These are phyloP conservation scores for Chlorocebus sabaeus DNA, from an alignment of 2,113 vertebrate species.

Conservation along the genomic window DNA sequence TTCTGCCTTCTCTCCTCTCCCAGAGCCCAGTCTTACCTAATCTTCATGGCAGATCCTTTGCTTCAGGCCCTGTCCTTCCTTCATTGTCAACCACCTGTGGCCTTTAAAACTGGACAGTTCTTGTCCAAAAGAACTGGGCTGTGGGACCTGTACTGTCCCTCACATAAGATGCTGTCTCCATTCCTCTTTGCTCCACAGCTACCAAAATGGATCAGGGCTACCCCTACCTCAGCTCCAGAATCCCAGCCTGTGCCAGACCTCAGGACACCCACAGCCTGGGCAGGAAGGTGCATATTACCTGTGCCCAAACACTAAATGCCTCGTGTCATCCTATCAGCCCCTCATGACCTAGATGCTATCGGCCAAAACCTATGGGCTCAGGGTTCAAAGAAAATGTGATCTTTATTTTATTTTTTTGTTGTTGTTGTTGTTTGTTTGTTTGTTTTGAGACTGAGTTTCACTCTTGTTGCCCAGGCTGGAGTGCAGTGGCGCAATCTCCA, in stretches of 20 bases:
- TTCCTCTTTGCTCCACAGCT: not conserved
- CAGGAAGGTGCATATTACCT: not conserved
- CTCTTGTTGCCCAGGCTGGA: too few relatives aligned
- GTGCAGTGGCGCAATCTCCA: too few relatives aligned
- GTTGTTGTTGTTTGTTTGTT: too few relatives aligned
- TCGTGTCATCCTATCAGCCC: not conserved
- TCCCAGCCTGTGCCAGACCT: not conserved
- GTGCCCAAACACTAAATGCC: not conserved
- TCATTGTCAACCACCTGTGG: not conserved
- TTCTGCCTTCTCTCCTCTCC: not conserved
- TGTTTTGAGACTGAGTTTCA: too few relatives aligned
- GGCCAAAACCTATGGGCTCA: not conserved
- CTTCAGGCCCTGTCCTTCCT: not conserved
- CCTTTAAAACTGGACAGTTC: not conserved
- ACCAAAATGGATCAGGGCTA: not conserved
- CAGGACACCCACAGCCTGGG: not conserved
- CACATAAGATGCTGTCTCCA: not conserved
- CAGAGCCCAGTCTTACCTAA: not conserved
- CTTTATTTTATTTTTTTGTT: not conserved
- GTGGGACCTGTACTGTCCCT: not conserved
- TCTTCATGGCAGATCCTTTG: not conserved
- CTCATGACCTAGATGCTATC: not conserved
- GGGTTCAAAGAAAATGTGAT: not conserved
- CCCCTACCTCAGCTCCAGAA: not conserved
- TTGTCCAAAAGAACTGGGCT: too few relatives aligned